A percentile compares a stretch with the other conserved stretches of the same genome.
These are phyloP conservation scores for Kradibia gibbosae DNA, from an alignment of 1,140 invertebrate genomes.

Conservation along the genomic window DNA sequence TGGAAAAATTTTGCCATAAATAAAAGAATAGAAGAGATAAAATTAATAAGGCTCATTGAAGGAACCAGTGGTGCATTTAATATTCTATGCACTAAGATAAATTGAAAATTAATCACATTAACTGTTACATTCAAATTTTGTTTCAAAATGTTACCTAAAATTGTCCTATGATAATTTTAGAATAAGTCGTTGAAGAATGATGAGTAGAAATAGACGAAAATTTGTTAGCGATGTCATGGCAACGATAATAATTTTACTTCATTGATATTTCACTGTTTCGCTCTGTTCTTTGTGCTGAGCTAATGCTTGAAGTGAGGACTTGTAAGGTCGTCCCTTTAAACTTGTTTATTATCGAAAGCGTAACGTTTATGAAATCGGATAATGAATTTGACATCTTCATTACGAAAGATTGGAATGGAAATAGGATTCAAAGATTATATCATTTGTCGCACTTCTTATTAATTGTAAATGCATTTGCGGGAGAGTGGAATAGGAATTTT, in stretches of 20 bases:
- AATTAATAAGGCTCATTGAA: too few species aligned
- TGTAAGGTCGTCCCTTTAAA: not conserved
- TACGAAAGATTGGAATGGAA: not conserved
- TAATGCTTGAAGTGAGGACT: not conserved
- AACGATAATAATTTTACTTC: not conserved
- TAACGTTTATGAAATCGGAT: not conserved
- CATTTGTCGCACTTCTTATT: not conserved
- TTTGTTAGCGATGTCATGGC: not conserved
- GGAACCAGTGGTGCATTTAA: too few species aligned
- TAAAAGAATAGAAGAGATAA: too few species aligned
- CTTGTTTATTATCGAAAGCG: not conserved
- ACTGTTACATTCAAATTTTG: not conserved
- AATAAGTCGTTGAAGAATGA: not conserved
- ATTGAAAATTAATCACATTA: not conserved
- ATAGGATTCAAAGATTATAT: not conserved
- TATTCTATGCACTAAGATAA: not conserved
- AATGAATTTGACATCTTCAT: not conserved
- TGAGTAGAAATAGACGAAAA: not conserved
- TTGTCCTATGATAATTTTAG: not conserved
- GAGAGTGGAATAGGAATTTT: too few species aligned
- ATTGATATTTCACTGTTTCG: not conserved
- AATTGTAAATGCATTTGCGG: too few species aligned
- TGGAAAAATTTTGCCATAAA: too few species aligned
- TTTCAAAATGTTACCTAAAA: not conserved
- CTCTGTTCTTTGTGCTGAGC: not conserved